These are phyloP conservation scores for Chionomys nivalis DNA, from an alignment of 2,113 vertebrate genomes.

Conservation along the genomic window DNA sequence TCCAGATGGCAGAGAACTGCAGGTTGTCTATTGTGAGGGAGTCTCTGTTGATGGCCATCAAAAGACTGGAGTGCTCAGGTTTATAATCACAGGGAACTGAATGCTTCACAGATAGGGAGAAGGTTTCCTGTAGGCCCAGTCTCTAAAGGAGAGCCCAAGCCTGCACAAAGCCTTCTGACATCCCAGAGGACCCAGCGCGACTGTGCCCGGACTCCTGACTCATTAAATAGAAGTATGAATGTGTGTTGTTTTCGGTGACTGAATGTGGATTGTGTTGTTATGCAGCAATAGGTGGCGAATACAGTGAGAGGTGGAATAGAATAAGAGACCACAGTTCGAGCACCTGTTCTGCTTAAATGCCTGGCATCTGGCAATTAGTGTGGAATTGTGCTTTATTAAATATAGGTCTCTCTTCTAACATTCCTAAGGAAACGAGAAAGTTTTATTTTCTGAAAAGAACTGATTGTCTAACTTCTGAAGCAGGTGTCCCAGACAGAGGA, in stretches of 20 bases:
- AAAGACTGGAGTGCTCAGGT: neutral
- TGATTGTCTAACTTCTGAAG: slow-evolving; percentile 67
- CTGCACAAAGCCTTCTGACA: neutral
- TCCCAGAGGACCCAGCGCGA: neutral
- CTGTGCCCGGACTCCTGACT: neutral
- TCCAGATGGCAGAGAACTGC: neutral
- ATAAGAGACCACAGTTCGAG: slow-evolving; percentile 47
- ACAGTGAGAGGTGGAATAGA: slow-evolving; percentile 54
- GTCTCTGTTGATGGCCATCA: neutral
- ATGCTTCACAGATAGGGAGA: neutral
- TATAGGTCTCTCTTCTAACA: slow-evolving; percentile 55
- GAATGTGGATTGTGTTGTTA: slow-evolving; percentile 60
- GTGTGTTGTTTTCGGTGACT: slow-evolving; percentile 33
- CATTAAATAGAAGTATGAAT: neutral
- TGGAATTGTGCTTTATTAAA: slow-evolving; percentile 72
- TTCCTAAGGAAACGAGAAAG: slow-evolving; percentile 64
- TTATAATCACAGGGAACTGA: neutral
- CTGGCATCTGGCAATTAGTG: slow-evolving; percentile 76
- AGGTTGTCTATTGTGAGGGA: neutral
- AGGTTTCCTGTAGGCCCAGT: neutral
- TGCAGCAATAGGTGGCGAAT: slow-evolving; percentile 65
- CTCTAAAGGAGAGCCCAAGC: neutral
- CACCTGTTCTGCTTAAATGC: slow-evolving; percentile 53
- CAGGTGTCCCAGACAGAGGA: slow-evolving; percentile 71
- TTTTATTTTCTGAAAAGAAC: slow-evolving; percentile 75